Conservation (phyloP, 2,888 invertebrate genomes). For the Eretmocerus hayati region DNA sequence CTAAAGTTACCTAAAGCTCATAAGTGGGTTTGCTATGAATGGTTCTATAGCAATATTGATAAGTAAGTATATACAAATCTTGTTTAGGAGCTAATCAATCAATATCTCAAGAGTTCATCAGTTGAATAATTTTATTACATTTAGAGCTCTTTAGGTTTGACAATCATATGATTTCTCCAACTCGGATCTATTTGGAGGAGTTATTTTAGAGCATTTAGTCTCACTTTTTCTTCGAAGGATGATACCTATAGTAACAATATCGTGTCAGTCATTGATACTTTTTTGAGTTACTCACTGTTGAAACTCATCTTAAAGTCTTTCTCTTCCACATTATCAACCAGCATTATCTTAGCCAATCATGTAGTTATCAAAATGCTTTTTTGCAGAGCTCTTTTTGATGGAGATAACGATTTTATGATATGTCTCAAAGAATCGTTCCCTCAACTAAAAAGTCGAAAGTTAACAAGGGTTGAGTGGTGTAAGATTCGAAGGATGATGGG, state of each 20-base stretch:
- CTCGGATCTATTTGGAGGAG: no score
- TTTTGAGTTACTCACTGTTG: background rate
- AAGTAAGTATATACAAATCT: constrained; percentile 47
- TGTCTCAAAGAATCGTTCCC: constrained; percentile 93
- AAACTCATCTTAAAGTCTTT: no score
- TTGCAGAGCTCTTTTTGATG: constrained; percentile 77
- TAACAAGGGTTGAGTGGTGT: constrained; percentile 91
- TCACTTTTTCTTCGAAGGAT: no score
- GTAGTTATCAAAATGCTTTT: no score
- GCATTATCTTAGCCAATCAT: no score
- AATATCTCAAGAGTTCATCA: no score
- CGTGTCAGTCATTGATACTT: background rate
- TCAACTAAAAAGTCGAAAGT: constrained; percentile 72
- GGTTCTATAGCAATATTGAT: constrained; percentile 99
- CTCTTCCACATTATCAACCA: no score
- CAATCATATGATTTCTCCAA: no score
- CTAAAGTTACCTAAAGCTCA: constrained; percentile 97
- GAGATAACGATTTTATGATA: constrained; percentile 93
- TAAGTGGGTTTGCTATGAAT: constrained; percentile 99
- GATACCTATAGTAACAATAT: background rate
- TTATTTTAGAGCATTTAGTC: no score
- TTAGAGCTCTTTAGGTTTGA: no score
- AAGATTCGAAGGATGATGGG: constrained; percentile 94
- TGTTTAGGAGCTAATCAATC: background rate
- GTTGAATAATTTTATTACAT: no score